Conservation (phyloP, 2,113 vertebrate genomes). For the Amazona vittata region DNA sequence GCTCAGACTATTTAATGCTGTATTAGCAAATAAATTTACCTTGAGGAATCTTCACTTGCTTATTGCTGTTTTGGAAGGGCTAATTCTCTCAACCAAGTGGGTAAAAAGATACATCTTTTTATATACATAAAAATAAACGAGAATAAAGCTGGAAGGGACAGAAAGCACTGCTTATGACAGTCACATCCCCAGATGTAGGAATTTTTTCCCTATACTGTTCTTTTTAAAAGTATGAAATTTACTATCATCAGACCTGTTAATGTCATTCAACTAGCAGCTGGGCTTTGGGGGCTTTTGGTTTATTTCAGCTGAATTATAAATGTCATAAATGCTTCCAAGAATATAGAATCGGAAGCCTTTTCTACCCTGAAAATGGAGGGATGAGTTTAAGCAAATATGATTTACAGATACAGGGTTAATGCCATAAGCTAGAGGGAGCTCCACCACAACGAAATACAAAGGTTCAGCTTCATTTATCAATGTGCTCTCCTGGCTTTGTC, state of each 20-base stretch:
- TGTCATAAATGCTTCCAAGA: constrained; percentile 18
- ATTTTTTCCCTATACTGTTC: not conserved
- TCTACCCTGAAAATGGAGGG: not conserved
- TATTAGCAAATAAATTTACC: not conserved
- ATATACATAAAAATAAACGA: not conserved
- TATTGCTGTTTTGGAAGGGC: not conserved
- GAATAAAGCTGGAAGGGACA: not conserved
- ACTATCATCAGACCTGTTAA: not conserved
- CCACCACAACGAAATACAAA: constrained; percentile 50
- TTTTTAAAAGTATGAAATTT: not conserved
- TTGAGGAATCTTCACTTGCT: not conserved
- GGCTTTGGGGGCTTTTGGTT: not conserved
- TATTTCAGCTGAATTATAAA: not conserved
- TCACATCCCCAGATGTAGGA: not conserved
- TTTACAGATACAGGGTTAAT: constrained; percentile 16
- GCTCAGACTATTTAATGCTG: not conserved
- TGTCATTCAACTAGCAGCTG: not conserved
- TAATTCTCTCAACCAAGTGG: not conserved
- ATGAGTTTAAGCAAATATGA: not conserved
- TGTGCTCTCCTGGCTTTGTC: constrained; percentile 64
- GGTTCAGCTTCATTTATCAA: constrained; percentile 53
- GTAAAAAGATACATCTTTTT: not conserved
- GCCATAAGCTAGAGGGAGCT: constrained; percentile 71
- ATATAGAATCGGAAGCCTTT: not conserved
- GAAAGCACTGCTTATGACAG: not conserved